Evolutionary conservation across 2,888 invertebrate genomes (phyloP).

Genomic region (Galerucella nymphaeae): DNA sequence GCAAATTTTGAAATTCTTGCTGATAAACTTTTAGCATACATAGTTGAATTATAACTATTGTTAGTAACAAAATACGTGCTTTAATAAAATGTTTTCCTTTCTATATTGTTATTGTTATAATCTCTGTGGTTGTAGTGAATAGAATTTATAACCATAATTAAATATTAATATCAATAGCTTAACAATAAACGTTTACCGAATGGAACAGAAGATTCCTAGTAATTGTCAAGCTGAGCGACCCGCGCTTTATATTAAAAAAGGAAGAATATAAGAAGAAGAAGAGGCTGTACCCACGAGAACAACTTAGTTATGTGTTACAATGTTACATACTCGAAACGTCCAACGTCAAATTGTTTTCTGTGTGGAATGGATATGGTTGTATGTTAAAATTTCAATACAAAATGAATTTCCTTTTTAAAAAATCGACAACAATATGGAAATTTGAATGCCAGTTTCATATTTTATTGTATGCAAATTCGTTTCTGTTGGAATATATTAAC

Average conservation of each 20-base stretch:
- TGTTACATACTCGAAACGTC: constrained; percentile 42
- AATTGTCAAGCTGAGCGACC: constrained; percentile 33
- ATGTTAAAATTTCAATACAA: constrained; percentile 49
- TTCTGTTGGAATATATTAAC: constrained; percentile 55
- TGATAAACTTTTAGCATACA: too few species aligned
- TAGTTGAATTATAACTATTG: too few species aligned
- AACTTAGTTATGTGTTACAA: constrained; percentile 45
- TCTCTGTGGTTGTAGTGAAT: neutral
- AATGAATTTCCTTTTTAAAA: constrained; percentile 50
- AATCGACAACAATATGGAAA: constrained; percentile 58
- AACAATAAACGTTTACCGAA: neutral
- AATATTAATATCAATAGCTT: neutral
- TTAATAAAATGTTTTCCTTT: too few species aligned
- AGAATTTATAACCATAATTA: neutral
- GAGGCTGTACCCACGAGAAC: constrained; percentile 39
- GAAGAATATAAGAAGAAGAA: constrained; percentile 21
- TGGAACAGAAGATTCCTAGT: constrained; percentile 19
- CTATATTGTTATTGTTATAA: too few species aligned
- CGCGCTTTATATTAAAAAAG: constrained; percentile 25
- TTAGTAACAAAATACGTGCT: too few species aligned
- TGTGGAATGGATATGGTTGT: constrained; percentile 41
- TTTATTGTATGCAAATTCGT: constrained; percentile 61
- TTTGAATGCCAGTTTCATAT: constrained; percentile 61
- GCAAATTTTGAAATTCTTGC: too few species aligned
- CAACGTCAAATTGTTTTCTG: constrained; percentile 48